These are phyloP conservation scores for Bathynomus jamesi DNA, from an alignment of 1,140 invertebrate genomes.

Conservation along the genomic window DNA sequence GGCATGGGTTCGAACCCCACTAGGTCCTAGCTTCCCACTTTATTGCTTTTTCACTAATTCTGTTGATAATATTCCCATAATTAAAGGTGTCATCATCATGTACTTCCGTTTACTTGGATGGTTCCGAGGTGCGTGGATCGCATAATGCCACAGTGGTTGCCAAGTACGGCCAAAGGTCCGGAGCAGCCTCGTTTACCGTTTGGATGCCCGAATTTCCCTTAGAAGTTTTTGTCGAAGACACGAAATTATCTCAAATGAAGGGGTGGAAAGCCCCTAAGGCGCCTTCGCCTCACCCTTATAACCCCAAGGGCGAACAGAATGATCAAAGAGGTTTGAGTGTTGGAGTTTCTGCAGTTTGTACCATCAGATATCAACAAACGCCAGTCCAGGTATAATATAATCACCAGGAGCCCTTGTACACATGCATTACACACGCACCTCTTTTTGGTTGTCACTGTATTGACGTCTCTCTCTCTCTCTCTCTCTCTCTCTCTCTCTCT, in stretches of 20 bases:
- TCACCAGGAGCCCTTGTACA: too few species aligned
- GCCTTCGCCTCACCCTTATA: slow-evolving; percentile 8
- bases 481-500: background rate
- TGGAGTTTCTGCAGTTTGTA: slow-evolving; percentile 47
- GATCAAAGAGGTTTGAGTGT: slow-evolving; percentile 1
- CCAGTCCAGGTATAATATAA: slow-evolving; percentile 74
- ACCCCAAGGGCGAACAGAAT: background rate
- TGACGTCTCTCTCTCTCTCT: background rate
- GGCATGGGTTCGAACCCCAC: too few species aligned
- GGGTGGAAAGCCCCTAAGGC: slow-evolving; percentile 53
- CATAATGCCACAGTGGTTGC: slow-evolving; percentile 89
- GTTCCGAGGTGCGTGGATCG: slow-evolving; percentile 87
- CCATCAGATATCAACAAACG: slow-evolving; percentile 80
- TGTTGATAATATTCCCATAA: background rate
- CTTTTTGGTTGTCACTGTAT: background rate
- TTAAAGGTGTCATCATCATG: slow-evolving; percentile 86
- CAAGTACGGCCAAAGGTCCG: slow-evolving; percentile 85
- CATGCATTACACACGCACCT: background rate
- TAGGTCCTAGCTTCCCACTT: too few species aligned
- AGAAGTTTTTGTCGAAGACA: slow-evolving; percentile 79
- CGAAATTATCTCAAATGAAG: slow-evolving; percentile 82
- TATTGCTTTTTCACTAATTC: too few species aligned
- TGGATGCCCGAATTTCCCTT: slow-evolving; percentile 95
- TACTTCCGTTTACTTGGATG: slow-evolving; percentile 92
- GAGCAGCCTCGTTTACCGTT: slow-evolving; percentile 77